Base-by-base conservation (phyloP, 1,140 invertebrate species). In the Drosophila sp. region DNA sequence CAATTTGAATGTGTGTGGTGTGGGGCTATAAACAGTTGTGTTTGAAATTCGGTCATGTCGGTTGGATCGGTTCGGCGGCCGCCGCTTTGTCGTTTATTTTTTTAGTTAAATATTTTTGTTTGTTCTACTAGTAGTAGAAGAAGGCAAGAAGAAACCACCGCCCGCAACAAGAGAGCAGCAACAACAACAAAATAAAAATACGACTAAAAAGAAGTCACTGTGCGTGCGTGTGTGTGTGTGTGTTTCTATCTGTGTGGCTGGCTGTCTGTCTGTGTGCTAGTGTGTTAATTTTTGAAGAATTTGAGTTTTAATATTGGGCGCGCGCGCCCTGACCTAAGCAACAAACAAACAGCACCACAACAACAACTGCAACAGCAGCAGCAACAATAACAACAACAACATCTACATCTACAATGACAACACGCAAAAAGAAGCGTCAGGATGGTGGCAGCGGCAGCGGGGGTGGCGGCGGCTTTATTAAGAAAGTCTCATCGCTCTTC, bases 401-500 rank as follows among this genome's bases (percentile, higher is more conserved):
- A 75, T 72, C 64, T 79, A 69, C 64, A 47, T 30, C 35, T 56
- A 72, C 35, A 58, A 96, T 96, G 96, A 96, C 96, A 83, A 95
- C 95, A 79, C 94, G 96, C 92, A 94, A 95, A 92, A 96, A 96
- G 94, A 95, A 95, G 92, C 95, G 95, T 91, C 95, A 95, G 92
- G 95, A 96, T 80, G 93, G 94, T 82, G 93, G 93, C 54, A 67
- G 90, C 57, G 75, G 89, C 67, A 62, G 80, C 60, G 69, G 64
- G 8, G 40, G 70, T 40, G 58, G 76, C 58, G 91, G 93, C 47
- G 95, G 95, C 92, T 96, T 97, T 92, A 95, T 97, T 90, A 96
- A 96, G 93, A 97, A 96, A 94, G 96, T 97, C 72, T 96, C 96
- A 78, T 96, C 96, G 71, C 93, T 97, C 83, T 96, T 97, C 93